phyloP scores from a whole-genome alignment of 2,113 vertebrate genomes.

The human region DNA sequence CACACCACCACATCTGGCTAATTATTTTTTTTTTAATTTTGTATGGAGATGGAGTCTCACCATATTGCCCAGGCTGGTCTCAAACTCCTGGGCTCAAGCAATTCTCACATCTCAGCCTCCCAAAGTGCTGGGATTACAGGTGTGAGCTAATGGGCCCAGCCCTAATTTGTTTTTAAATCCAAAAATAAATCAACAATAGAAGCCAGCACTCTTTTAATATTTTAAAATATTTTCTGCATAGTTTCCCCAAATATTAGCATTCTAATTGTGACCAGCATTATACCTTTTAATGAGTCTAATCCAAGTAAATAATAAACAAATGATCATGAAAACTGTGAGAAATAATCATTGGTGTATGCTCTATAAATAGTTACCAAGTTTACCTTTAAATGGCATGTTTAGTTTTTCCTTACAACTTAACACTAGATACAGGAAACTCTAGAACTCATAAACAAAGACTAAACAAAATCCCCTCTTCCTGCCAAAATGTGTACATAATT shows the following conservation, averaged over 20 bases:
- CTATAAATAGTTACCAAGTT: not conserved
- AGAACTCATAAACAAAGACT: constrained; percentile 1
- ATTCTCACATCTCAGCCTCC: too few relatives aligned
- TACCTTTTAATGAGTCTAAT: not conserved
- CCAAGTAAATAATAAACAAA: not conserved
- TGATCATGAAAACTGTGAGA: not conserved
- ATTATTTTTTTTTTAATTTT: too few relatives aligned
- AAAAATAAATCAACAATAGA: constrained; percentile 18
- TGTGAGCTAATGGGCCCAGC: too few relatives aligned
- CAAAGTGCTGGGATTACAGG: too few relatives aligned
- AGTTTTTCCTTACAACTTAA: constrained; percentile 18
- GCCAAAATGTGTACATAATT: constrained; percentile 38
- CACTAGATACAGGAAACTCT: not conserved
- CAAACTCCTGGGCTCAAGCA: too few relatives aligned
- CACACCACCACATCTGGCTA: too few relatives aligned
- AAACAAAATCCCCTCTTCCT: not conserved
- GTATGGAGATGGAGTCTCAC: too few relatives aligned
- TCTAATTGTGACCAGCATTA: constrained; percentile 21
- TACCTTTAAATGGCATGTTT: not conserved
- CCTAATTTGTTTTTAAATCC: not conserved
- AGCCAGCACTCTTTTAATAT: constrained; percentile 38
- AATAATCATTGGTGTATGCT: not conserved
- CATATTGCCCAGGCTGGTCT: too few relatives aligned
- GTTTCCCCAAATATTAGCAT: not conserved
- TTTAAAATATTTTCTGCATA: constrained; percentile 28